A percentile compares a stretch with the other conserved stretches of the same genome.
These are phyloP conservation scores for Dolichopus griseipennis DNA, from an alignment of 2,888 invertebrate genomes.

Conservation along the genomic window DNA sequence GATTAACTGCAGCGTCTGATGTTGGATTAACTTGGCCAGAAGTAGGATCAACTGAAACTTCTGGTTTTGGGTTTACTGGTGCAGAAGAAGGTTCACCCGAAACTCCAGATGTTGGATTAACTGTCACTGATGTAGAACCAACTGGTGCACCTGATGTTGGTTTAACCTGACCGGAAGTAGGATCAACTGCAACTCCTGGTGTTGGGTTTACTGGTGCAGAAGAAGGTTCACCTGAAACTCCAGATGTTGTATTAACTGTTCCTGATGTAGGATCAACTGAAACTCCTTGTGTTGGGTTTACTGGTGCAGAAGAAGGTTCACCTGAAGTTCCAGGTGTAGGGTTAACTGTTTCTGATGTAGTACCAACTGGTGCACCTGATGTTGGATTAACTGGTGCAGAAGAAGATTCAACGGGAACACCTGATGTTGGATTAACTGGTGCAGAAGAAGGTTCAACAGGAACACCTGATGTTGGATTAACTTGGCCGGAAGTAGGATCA, in stretches of 20 bases:
- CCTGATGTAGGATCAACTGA: too few species aligned
- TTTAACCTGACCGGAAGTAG: background rate
- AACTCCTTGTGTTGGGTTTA: background rate
- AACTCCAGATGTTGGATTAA: too few species aligned
- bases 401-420: background rate
- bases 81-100: too few species aligned
- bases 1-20: background rate
- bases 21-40: slow-evolving; percentile 7
- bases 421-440: background rate
- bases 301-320: background rate
- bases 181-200: background rate
- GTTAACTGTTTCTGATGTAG: background rate
- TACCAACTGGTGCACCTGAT: background rate
- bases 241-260: background rate
- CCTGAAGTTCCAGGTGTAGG: background rate
- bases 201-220: background rate
- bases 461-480: slow-evolving; percentile 6
- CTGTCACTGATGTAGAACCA: too few species aligned
- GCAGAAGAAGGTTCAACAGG: background rate
- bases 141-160: background rate
- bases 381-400: background rate
- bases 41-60: slow-evolving; percentile 12
- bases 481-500: background rate
- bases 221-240: background rate
- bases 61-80: background rate